These are phyloP conservation scores for Crematogaster levior DNA, from an alignment of 2,888 invertebrate species.

Conservation along the genomic window DNA sequence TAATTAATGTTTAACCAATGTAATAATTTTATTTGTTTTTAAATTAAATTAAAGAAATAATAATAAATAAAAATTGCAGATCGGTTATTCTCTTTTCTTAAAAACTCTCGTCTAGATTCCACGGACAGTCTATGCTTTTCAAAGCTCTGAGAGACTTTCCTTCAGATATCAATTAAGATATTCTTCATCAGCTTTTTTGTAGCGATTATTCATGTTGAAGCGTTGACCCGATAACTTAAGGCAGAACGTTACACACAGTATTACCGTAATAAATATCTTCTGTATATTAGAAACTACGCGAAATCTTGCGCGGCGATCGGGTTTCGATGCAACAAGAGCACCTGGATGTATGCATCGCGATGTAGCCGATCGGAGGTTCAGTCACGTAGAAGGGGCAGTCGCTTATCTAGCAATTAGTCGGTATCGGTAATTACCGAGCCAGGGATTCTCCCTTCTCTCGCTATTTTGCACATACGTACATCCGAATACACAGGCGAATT, in stretches of 20 bases:
- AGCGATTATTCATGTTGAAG: background rate
- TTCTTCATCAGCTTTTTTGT: background rate
- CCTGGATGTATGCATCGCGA: background rate
- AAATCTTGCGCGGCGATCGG: conserved; percentile 53
- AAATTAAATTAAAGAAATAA: background rate
- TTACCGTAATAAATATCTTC: conserved; percentile 19
- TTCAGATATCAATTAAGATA: conserved; percentile 18
- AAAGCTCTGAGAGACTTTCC: background rate
- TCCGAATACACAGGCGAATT: background rate
- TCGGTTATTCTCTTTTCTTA: background rate
- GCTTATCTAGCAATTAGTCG: conserved; percentile 72
- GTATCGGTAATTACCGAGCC: conserved; percentile 69
- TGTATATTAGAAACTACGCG: conserved; percentile 18
- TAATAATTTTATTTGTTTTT: background rate
- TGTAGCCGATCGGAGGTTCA: conserved; percentile 32
- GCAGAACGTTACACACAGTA: background rate
- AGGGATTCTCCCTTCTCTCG: conserved; percentile 10
- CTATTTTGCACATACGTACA: conserved; percentile 4
- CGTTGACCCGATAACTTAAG: background rate
- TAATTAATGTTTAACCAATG: too few species aligned
- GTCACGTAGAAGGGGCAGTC: conserved; percentile 48
- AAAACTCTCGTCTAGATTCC: background rate
- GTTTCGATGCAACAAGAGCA: conserved; percentile 36
- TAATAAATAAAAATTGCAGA: background rate
- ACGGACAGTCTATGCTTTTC: background rate